Conservation (phyloP, 2,888 invertebrate species). For the Pasiphila rectangulata region DNA sequence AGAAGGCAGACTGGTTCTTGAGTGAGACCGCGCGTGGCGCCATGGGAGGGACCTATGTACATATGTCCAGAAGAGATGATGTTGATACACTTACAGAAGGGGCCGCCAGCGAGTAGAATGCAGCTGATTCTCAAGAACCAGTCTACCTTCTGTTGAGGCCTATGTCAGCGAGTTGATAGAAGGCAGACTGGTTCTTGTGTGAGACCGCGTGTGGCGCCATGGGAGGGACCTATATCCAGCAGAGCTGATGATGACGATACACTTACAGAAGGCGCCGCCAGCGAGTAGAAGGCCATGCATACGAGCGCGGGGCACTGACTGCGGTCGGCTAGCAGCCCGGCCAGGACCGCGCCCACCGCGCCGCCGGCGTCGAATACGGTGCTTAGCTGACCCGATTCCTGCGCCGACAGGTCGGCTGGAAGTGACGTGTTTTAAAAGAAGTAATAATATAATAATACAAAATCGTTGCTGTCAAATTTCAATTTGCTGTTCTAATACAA, state of each 20-base stretch:
- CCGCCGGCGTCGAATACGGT: slow-evolving; percentile 95
- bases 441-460: no score
- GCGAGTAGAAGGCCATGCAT: slow-evolving; percentile 89
- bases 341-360: slow-evolving; percentile 92
- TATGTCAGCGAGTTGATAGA: no score
- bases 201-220: no score
- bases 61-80: no score
- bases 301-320: slow-evolving; percentile 92
- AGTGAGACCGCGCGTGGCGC: no score
- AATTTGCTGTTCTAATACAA: no score
- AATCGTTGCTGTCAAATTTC: no score
- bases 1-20: no score
- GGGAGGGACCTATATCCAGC: not conserved
- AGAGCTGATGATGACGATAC: not conserved
- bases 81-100: slow-evolving; percentile 89
- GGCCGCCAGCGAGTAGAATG: slow-evolving; percentile 52
- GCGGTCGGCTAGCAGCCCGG: slow-evolving; percentile 92
- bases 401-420: slow-evolving; percentile 84
- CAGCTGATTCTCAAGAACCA: no score
- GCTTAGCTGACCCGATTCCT: slow-evolving; percentile 87
- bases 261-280: slow-evolving; percentile 91
- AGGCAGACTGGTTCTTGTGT: no score
- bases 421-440: no score
- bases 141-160: no score
- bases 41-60: not conserved